These are phyloP conservation scores for Acanthoscelides obtectus DNA, from an alignment of 2,888 invertebrate genomes.

Conservation along the genomic window DNA sequence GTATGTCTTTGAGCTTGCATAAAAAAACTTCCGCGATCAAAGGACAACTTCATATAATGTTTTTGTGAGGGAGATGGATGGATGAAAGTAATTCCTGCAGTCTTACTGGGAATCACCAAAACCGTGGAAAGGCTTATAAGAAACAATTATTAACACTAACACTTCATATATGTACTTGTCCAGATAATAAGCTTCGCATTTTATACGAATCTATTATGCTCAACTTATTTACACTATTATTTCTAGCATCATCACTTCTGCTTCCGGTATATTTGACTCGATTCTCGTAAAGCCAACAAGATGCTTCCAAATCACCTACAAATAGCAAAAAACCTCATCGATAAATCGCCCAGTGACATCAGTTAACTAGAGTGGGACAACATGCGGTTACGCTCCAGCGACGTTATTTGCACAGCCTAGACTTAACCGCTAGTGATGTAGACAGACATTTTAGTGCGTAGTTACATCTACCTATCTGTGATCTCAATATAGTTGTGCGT, in stretches of 20 bases:
- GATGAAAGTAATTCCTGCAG: too few species aligned
- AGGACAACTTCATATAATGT: too few species aligned
- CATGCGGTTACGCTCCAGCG: neutral
- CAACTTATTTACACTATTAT: too few species aligned
- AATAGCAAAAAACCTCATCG: neutral
- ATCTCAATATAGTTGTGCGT: conserved; percentile 8
- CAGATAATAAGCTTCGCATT: too few species aligned
- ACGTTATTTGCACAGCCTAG: neutral
- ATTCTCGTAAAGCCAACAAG: neutral
- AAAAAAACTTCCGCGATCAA: too few species aligned
- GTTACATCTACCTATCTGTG: conserved; percentile 15
- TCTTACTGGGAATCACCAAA: too few species aligned
- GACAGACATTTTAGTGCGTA: neutral
- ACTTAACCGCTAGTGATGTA: conserved; percentile 1
- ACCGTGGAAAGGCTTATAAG: too few species aligned
- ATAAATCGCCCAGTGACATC: neutral
- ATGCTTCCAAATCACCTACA: neutral
- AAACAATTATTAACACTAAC: too few species aligned
- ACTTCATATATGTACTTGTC: too few species aligned
- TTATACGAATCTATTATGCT: too few species aligned
- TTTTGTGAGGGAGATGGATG: too few species aligned
- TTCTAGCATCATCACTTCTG: neutral
- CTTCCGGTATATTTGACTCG: neutral
- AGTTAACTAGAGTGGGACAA: neutral
- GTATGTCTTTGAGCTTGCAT: too few species aligned